Evolutionary conservation across 2,113 vertebrate species (phyloP).

Genomic region (Hippopotamus amphibius): DNA sequence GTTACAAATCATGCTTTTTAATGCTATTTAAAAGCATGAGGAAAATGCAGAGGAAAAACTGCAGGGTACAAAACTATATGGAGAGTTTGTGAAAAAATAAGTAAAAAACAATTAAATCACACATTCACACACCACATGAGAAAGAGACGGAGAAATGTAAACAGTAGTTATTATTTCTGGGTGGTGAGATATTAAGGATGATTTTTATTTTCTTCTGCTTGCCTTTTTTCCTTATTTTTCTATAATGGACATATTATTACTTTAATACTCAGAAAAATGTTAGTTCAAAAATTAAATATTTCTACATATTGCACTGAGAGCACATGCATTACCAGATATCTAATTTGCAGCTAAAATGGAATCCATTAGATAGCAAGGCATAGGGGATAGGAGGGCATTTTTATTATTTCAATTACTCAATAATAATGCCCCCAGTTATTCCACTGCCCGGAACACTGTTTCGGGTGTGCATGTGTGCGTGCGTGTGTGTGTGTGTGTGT

Average conservation of each 20-base stretch:
- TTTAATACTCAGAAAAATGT: slow-evolving; percentile 30
- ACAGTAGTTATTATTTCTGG: neutral
- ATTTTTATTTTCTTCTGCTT: slow-evolving; percentile 55
- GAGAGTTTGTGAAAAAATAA: neutral
- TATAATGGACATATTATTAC: slow-evolving; percentile 20
- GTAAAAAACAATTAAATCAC: neutral
- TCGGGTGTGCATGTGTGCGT: too few relatives aligned
- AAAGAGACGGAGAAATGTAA: neutral
- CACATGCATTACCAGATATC: neutral
- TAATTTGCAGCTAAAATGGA: neutral
- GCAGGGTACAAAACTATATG: neutral
- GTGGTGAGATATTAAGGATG: neutral
- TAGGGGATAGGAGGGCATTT: neutral
- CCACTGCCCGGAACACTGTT: neutral
- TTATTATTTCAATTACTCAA: slow-evolving; percentile 23
- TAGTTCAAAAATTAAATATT: slow-evolving; percentile 33
- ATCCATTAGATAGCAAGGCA: neutral
- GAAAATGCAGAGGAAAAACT: slow-evolving; percentile 42
- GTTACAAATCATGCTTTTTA: slow-evolving; percentile 34
- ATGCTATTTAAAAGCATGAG: neutral
- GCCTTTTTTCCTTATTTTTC: neutral
- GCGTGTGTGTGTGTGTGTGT: neutral
- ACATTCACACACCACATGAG: neutral
- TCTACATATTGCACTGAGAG: neutral
- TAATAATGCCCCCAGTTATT: neutral